Evolutionary conservation across 2,113 vertebrate genomes (phyloP).

Genomic region (Gnathonemus echidnorhynchus): DNA sequence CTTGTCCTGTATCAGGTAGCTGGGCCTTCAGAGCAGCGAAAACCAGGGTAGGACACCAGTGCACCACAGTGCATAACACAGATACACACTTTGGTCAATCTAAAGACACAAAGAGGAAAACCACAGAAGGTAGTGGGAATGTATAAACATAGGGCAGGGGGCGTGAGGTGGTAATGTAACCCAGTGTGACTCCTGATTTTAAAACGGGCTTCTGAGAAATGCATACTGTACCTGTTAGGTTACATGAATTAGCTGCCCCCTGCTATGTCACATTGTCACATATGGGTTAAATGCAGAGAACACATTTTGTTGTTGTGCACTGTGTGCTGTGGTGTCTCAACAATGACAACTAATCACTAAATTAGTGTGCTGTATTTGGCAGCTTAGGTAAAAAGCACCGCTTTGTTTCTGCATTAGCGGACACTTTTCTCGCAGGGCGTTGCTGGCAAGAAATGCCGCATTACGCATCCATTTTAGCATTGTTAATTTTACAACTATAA

Average conservation of each 20-base stretch:
- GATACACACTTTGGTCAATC: neutral
- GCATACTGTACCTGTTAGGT: neutral
- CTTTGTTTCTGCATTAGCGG: neutral
- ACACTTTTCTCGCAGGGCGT: neutral
- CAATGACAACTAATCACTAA: neutral
- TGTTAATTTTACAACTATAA: too few relatives aligned
- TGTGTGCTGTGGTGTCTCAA: too few relatives aligned
- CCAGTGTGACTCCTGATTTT: neutral
- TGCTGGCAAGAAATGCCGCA: neutral
- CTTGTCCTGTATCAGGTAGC: neutral
- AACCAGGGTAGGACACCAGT: neutral
- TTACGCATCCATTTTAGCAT: too few relatives aligned
- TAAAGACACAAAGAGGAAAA: neutral
- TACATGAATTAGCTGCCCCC: neutral
- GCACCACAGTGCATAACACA: neutral
- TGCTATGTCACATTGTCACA: too few relatives aligned
- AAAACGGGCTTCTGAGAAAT: neutral
- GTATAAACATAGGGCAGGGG: neutral
- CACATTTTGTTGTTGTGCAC: too few relatives aligned
- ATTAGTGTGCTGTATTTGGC: neutral
- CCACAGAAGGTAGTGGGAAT: neutral
- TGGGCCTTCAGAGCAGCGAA: neutral
- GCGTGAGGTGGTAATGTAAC: neutral
- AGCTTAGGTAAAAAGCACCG: neutral
- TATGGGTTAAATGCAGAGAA: too few relatives aligned